Evolutionary conservation across 2,113 vertebrate genomes (phyloP).

Genomic region (Stomatorhinus ivindoensis): DNA sequence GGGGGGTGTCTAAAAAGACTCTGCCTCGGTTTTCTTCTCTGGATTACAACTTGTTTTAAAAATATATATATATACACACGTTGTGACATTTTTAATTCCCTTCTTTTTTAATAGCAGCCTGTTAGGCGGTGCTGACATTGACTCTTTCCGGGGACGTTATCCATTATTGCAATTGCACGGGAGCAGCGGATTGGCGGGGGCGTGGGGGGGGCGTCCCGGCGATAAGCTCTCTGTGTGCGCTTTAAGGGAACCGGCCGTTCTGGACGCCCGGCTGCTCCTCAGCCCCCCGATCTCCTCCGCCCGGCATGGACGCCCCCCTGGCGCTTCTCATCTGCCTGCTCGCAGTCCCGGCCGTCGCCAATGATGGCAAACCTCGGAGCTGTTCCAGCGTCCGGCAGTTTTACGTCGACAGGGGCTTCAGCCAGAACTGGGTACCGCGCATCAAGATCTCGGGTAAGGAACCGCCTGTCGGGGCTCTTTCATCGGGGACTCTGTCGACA

Average conservation of each 20-base stretch:
- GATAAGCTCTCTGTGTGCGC: neutral
- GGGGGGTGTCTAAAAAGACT: neutral
- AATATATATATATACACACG: no score
- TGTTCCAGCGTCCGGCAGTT: constrained; percentile 83
- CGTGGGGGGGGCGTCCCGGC: no score
- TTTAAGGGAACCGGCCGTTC: neutral
- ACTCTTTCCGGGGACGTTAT: neutral
- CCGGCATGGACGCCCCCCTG: constrained; percentile 63
- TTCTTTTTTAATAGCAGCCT: neutral
- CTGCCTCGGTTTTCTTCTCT: neutral
- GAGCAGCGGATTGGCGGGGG: neutral
- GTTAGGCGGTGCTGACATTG: neutral
- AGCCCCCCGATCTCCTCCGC: neutral
- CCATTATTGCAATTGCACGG: neutral
- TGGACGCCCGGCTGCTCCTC: neutral
- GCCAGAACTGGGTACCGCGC: constrained; percentile 75
- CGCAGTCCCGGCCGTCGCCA: constrained; percentile 58
- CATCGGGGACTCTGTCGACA: neutral
- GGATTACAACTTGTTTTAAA: constrained; percentile 12
- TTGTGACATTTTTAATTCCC: no score
- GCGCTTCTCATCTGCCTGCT: constrained; percentile 54
- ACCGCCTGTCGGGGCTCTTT: neutral
- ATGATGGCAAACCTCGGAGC: constrained; percentile 67
- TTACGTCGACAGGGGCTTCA: constrained; percentile 90
- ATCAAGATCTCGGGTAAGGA: constrained; percentile 86